Base-by-base conservation (phyloP, 2,888 invertebrate genomes). In the Chelonus formosanus region DNA sequence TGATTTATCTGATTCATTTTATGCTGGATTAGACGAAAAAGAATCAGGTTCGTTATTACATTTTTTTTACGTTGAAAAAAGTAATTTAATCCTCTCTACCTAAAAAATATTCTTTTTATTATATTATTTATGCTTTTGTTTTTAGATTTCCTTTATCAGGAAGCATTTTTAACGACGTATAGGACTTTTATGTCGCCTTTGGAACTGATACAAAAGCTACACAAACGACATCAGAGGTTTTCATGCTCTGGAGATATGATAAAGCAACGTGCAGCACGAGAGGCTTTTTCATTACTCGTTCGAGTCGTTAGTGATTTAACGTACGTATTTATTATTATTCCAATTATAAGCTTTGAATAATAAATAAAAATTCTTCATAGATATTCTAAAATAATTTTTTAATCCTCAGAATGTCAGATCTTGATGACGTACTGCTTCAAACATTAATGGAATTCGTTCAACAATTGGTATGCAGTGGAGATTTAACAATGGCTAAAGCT, bases 91-190 rank as follows among this genome's bases (percentile, higher is more conserved):
- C 20, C 20, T 20, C 20, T 43, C 8, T 34, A 0, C 10, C n/a
- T 4, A 10, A 20, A 20, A 20, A 20, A 20, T 20, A 20, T n/a
- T 31, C 10, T n/a, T 3, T 59, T 45, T 43, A 53, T 56, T 32
- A 48, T 53, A 2, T 81, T 83, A 32, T 20, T 20, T 20, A 20
- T 20, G 20, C 20, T 20, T 20, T 20, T 20, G 20, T 20, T 20
- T 20, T 20, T 87, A 94, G 95, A 94, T 85, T 93, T 96, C 85
- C 89, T 94, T 84, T 97, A 95, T 86, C 96, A 96, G 87, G 98
- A 99, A 88, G 98, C 98, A 71, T 99, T 99, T 86, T 89, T 98
- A 75, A 96, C 97, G 63, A 99, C 98, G 68, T 99, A 98, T 86
- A 89, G 98, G 75, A 98, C 97, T 69, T 97, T 98, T 87, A 92